Percentiles rank a stretch among this genome's conserved stretches.
Evolutionary conservation across 2,888 invertebrate genomes (phyloP).

Genomic region (Pegoplata infirma): DNA sequence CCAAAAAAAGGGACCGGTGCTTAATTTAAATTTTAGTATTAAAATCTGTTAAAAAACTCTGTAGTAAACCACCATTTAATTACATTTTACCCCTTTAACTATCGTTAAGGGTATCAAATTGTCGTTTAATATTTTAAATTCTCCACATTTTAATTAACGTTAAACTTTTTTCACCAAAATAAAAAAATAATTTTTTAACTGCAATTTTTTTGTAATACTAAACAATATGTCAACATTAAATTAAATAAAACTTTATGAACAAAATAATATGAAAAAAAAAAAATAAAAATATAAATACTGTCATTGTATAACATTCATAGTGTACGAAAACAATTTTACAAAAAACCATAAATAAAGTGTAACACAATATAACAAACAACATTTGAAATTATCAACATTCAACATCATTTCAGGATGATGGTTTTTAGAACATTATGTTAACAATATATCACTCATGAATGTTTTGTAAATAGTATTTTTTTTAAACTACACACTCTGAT

Average conservation of each 20-base stretch:
- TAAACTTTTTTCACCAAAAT: neutral
- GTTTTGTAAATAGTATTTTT: no score
- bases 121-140: neutral
- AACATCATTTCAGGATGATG: constrained; percentile 53
- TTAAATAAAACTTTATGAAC: neutral
- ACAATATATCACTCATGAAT: constrained; percentile 55
- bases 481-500: no score
- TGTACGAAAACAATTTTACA: neutral
- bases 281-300: constrained; percentile 20
- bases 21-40: no score
- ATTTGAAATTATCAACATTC: constrained; percentile 55
- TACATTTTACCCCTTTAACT: no score
- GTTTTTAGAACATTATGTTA: constrained; percentile 46
- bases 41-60: no score
- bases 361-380: constrained; percentile 41
- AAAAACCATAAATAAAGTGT: constrained; percentile 48
- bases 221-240: neutral
- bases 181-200: neutral
- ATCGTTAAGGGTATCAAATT: neutral
- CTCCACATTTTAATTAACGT: neutral
- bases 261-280: neutral
- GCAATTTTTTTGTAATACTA: neutral
- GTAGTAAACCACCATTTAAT: no score
- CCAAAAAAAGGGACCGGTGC: no score
- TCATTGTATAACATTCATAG: neutral